Percentiles rank a stretch among this genome's conserved stretches.
Evolutionary conservation across 2,888 invertebrate species (phyloP).

Genomic region (Acanthosoma haemorrhoidale): DNA sequence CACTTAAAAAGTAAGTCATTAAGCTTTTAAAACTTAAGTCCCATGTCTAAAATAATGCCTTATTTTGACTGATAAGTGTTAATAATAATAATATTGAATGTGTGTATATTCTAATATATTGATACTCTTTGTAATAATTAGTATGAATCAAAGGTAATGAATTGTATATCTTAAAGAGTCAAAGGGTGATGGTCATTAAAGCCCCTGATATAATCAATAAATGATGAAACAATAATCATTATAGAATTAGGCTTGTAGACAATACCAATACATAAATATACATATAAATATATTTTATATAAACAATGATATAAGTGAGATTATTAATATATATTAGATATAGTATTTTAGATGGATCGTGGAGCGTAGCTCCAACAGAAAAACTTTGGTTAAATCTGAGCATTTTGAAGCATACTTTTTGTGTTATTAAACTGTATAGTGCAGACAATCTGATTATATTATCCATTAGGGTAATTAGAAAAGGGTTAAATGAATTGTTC

Average conservation of each 20-base stretch:
- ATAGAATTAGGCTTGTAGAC: slow-evolving; percentile 24
- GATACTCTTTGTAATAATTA: slow-evolving; percentile 9
- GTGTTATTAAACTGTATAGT: too few species aligned
- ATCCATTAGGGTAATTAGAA: too few species aligned
- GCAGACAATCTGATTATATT: too few species aligned
- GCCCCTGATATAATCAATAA: slow-evolving; percentile 16
- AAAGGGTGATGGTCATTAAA: slow-evolving; percentile 17
- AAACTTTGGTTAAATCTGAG: background rate
- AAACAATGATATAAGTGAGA: slow-evolving; percentile 25
- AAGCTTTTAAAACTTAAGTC: slow-evolving; percentile 6
- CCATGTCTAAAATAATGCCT: slow-evolving; percentile 19
- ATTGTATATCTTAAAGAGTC: slow-evolving; percentile 26
- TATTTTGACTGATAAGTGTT: background rate
- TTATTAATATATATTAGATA: background rate
- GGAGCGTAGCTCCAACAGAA: slow-evolving; percentile 7
- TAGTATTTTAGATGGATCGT: slow-evolving; percentile 2
- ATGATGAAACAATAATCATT: slow-evolving; percentile 21
- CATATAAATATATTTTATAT: slow-evolving; percentile 27
- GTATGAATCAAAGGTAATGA: background rate
- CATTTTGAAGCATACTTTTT: too few species aligned
- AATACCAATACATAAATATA: slow-evolving; percentile 23
- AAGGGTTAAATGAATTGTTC: too few species aligned
- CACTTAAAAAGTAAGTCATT: slow-evolving; percentile 6
- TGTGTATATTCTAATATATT: slow-evolving; percentile 2
- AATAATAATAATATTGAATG: background rate